phyloP scores from a whole-genome alignment of 1,140 invertebrate species.

The Drosophila nigrodunni region DNA sequence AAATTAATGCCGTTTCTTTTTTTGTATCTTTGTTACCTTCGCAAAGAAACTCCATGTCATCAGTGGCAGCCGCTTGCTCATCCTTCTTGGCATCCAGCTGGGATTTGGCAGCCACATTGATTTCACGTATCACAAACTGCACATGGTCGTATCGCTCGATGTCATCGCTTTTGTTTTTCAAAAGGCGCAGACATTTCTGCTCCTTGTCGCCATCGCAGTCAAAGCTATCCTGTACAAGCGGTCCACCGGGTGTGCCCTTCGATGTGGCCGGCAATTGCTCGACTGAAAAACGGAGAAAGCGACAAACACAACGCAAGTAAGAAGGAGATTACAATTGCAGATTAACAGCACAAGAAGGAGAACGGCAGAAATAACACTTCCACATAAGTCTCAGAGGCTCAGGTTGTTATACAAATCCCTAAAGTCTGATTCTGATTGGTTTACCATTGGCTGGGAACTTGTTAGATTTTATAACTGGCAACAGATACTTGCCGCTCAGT shows the following conservation, averaged over 20 bases:
- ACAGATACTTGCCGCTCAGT: too few species aligned
- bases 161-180: slow-evolving; percentile 84
- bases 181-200: slow-evolving; percentile 78
- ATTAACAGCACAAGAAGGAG: slow-evolving; percentile 17
- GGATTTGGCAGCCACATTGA: slow-evolving; percentile 85
- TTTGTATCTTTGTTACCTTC: slow-evolving; percentile 61
- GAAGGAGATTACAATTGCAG: slow-evolving; percentile 28
- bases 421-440: slow-evolving; percentile 21
- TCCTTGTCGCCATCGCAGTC: slow-evolving; percentile 77
- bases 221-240: slow-evolving; percentile 69
- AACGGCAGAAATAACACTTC: background rate
- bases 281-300: background rate
- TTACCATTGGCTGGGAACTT: slow-evolving; percentile 1
- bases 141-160: slow-evolving; percentile 92
- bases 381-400: background rate
- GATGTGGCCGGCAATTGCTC: slow-evolving; percentile 50
- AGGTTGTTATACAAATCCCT: slow-evolving; percentile 8
- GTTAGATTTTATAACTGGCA: background rate
- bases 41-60: slow-evolving; percentile 81
- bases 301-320: too few species aligned
- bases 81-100: slow-evolving; percentile 85
- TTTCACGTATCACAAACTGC: slow-evolving; percentile 96
- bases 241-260: slow-evolving; percentile 31
- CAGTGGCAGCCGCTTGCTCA: slow-evolving; percentile 86
- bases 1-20: slow-evolving; percentile 11